Evolutionary conservation across 2,888 invertebrate genomes (phyloP).

Genomic region (Andrena flavipes): DNA sequence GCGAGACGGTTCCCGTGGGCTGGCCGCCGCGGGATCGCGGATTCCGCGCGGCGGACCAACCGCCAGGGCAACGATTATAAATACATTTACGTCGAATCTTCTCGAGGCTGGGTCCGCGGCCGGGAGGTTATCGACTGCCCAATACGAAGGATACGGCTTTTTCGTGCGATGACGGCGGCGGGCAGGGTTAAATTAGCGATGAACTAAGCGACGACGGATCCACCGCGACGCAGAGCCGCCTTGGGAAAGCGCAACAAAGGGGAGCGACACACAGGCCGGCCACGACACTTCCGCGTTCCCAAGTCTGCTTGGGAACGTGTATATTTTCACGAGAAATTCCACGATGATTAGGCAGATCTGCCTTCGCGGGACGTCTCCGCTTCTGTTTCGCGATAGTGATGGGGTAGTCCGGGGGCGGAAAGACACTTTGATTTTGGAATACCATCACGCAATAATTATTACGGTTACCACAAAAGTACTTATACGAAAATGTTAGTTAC

Average conservation of each 20-base stretch:
- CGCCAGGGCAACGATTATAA: constrained; percentile 30
- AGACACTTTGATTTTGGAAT: no score
- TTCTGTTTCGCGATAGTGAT: neutral
- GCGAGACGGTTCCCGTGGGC: neutral
- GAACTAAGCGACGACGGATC: constrained; percentile 60
- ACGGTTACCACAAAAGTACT: no score
- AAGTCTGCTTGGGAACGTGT: neutral
- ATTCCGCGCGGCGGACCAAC: neutral
- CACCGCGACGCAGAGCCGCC: constrained; percentile 10
- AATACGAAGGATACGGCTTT: constrained; percentile 46
- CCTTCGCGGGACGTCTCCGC: neutral
- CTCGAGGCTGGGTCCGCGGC: constrained; percentile 20
- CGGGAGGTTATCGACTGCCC: constrained; percentile 60
- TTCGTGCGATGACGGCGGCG: constrained; percentile 53
- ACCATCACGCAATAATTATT: no score
- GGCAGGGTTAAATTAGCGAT: constrained; percentile 63
- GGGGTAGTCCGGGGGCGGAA: no score
- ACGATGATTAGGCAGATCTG: neutral
- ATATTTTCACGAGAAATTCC: constrained; percentile 1
- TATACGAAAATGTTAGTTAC: no score
- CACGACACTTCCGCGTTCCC: constrained; percentile 47
- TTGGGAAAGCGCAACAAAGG: constrained; percentile 48
- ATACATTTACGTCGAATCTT: constrained; percentile 39
- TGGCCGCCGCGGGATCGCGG: neutral
- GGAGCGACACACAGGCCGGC: constrained; percentile 10